Evolutionary conservation across 2,888 invertebrate species (phyloP).

Genomic region (Horisme vitalbata): DNA sequence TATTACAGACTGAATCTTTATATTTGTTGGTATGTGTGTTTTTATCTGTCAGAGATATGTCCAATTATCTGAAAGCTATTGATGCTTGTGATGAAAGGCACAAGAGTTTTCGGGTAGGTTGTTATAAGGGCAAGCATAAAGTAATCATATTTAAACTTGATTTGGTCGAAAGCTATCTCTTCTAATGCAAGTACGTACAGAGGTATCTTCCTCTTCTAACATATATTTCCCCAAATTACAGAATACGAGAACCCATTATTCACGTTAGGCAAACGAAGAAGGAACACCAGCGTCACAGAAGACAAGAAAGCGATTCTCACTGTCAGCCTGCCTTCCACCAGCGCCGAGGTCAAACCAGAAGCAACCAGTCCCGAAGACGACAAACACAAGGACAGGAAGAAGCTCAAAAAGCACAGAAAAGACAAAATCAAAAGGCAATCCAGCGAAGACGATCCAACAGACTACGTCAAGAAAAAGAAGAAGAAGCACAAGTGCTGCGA

Average conservation of each 20-base stretch:
- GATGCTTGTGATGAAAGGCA: no score
- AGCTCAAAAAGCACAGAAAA: constrained; percentile 86
- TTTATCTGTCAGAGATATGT: no score
- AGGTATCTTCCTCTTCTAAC: not conserved
- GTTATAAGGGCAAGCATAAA: no score
- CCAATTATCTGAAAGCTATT: no score
- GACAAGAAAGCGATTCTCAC: constrained; percentile 69
- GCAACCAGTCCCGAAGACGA: constrained; percentile 57
- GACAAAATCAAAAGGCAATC: constrained; percentile 82
- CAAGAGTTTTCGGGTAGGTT: no score
- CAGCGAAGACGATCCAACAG: constrained; percentile 69
- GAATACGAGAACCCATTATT: constrained; percentile 93
- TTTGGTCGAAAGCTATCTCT: no score
- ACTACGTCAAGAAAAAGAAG: constrained; percentile 85
- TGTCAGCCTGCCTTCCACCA: constrained; percentile 36
- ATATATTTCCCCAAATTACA: constrained; percentile 58
- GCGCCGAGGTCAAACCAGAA: constrained; percentile 45
- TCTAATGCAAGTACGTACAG: not conserved
- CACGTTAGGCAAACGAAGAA: constrained; percentile 88
- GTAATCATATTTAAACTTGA: no score
- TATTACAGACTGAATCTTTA: no score
- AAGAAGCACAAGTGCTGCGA: constrained; percentile 87
- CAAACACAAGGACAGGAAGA: constrained; percentile 84
- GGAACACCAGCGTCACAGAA: constrained; percentile 86
- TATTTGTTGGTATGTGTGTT: no score